A percentile compares a stretch with the other conserved stretches of the same genome.
Conservation (phyloP, 2,888 invertebrate genomes). For the Stenotaenia linearis region DNA sequence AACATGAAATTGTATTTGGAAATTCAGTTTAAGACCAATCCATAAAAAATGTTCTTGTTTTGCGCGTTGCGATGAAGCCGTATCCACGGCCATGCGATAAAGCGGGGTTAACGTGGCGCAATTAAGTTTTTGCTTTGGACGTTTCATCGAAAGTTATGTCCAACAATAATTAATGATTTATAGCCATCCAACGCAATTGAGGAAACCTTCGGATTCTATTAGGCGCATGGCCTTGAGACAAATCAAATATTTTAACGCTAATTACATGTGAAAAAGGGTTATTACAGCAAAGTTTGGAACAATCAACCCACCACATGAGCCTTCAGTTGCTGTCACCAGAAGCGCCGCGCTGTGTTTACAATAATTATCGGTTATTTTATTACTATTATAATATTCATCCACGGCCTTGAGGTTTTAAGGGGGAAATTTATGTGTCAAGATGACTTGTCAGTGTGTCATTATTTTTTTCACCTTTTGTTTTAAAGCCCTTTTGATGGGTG, state of each 20-base stretch:
- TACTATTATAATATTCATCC: not conserved
- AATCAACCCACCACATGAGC: not conserved
- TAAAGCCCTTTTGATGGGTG: not conserved
- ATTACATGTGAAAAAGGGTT: constrained; percentile 15
- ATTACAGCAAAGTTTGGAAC: not conserved
- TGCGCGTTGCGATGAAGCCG: too few relatives aligned
- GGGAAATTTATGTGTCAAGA: constrained; percentile 10
- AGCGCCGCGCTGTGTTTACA: not conserved
- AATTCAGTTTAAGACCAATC: too few relatives aligned
- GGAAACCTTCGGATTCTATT: not conserved
- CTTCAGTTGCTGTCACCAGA: not conserved
- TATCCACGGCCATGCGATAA: too few relatives aligned
- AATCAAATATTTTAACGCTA: constrained; percentile 8
- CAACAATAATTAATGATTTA: not conserved
- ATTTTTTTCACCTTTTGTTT: not conserved
- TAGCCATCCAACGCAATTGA: not conserved
- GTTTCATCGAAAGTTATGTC: not conserved
- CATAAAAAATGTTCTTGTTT: too few relatives aligned
- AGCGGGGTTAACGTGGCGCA: too few relatives aligned
- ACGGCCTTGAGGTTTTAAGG: not conserved
- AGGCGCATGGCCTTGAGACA: not conserved
- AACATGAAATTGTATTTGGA: too few relatives aligned
- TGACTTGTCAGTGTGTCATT: constrained; percentile 13
- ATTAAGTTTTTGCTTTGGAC: not conserved
- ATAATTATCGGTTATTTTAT: not conserved